Base-by-base conservation (phyloP, 2,797 vertebrate genomes). In the Sebastes aleutianus region DNA sequence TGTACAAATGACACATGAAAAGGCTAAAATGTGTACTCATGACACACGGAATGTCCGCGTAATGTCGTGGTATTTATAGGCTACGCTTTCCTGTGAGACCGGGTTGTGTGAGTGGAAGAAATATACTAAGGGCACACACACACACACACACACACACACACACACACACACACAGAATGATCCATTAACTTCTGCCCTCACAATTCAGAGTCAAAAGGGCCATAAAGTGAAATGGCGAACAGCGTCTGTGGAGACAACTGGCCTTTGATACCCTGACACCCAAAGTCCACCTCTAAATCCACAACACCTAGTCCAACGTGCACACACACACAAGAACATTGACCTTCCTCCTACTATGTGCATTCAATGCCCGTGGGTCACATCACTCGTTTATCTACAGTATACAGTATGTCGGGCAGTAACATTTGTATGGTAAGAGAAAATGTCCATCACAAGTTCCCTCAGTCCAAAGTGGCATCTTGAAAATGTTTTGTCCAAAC, bases 141-240 rank as follows among this genome's bases (percentile, higher is more conserved):
- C 43, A 14, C 22, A 14, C 31, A 79, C 29, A 62, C 24, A 68
- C 13, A 54, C 11, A 14, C 64, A 43, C 64, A 47, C 22, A 43
- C 39, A 5, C 34, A 43, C 63, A 65, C 34, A 26, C 34, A 70
- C n/a, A 74, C 8, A 50, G 39, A 70, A 68, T 57, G 36, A 76
- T 65, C 86, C 82, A 86, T 86, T 79, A 76, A 82, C 82, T 26
- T 84, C 67, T 78, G 34, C 39, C 78, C 74, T 71, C 72, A 90
- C 85, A 88, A 82, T 85, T 90, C 56, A 29, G 50, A 88, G 89
- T 91, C 82, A 87, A 88, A 86, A 76, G 80, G 83, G 39, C 76
- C 26, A 1, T 64, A 36, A 76, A 76, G 62, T 74, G 39, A 85
- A 85, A 74, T 75, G 76, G 18, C 63, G 65, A 76, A 79, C 2